phyloP scores from a whole-genome alignment of 2,888 invertebrate genomes.

The Drosophila borealis region DNA sequence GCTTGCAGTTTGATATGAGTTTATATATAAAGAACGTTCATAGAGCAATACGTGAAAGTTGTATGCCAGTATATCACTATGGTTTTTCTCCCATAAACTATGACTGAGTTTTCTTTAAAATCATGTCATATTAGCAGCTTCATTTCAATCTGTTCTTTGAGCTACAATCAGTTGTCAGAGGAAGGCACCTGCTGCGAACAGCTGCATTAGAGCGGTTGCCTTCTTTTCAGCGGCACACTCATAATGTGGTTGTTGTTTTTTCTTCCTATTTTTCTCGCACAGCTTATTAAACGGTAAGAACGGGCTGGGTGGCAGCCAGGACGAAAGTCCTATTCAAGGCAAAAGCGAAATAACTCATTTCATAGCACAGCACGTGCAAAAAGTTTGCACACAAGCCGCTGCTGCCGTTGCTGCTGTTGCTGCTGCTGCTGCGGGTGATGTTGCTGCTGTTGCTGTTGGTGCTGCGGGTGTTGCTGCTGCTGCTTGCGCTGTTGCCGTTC shows the following conservation, averaged over 20 bases:
- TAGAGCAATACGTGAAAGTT: too few species aligned
- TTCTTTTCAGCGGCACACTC: slow-evolving; percentile 43
- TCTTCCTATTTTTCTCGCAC: slow-evolving; percentile 8
- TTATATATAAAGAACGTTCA: too few species aligned
- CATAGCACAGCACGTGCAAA: slow-evolving; percentile 68
- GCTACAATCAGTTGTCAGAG: slow-evolving; percentile 8
- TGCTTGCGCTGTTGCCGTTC: slow-evolving; percentile 25
- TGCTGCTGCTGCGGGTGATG: slow-evolving; percentile 5
- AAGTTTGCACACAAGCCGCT: slow-evolving; percentile 42
- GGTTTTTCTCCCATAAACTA: not conserved
- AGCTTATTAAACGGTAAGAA: slow-evolving; percentile 35
- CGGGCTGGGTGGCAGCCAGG: not conserved
- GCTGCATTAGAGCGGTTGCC: slow-evolving; percentile 49
- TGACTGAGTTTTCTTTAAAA: not conserved
- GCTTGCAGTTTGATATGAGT: too few species aligned
- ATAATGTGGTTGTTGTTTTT: slow-evolving; percentile 25
- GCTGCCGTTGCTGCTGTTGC: not conserved
- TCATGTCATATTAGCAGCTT: not conserved
- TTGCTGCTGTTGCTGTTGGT: slow-evolving; percentile 3
- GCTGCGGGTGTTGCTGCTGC: slow-evolving; percentile 4
- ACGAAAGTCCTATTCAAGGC: slow-evolving; percentile 43
- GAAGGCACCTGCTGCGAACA: slow-evolving; percentile 31
- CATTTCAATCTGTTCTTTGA: slow-evolving; percentile 9
- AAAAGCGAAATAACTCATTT: slow-evolving; percentile 66
- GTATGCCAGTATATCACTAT: not conserved